Percentiles rank a stretch among this genome's conserved stretches.
phyloP scores from a whole-genome alignment of 2,888 invertebrate genomes.

The Smittia aterrima region DNA sequence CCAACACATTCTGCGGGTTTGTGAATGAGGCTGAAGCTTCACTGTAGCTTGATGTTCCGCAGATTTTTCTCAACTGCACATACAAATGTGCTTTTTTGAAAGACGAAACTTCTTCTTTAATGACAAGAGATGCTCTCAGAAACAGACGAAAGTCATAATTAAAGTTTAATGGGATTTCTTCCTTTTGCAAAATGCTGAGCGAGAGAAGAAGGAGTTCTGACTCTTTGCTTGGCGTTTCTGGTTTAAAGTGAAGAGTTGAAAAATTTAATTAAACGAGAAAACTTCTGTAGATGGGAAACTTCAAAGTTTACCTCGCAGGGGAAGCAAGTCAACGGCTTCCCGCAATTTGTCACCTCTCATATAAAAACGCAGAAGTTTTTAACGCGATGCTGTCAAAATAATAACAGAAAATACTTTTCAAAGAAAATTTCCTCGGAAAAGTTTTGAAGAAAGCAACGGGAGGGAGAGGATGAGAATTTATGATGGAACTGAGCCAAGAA shows the following conservation, averaged over 20 bases:
- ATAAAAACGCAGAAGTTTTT: constrained; percentile 18
- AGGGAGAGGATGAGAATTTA: constrained; percentile 1
- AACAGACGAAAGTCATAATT: constrained; percentile 20
- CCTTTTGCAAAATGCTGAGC: neutral
- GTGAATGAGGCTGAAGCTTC: constrained; percentile 6
- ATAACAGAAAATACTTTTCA: constrained; percentile 30
- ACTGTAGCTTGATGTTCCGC: neutral
- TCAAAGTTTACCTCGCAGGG: neutral
- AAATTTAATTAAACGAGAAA: neutral
- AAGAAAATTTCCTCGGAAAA: too few species aligned
- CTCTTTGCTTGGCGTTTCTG: neutral
- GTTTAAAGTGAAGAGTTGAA: neutral
- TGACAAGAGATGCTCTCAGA: neutral
- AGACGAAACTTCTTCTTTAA: neutral
- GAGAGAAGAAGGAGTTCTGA: neutral
- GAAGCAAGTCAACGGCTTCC: neutral
- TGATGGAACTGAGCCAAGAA: neutral
- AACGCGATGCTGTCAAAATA: constrained; percentile 33
- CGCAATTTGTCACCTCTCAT: constrained; percentile 39
- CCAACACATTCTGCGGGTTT: constrained; percentile 34
- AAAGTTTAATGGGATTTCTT: constrained; percentile 10
- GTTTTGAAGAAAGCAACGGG: neutral
- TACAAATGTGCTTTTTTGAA: neutral
- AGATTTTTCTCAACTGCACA: neutral
- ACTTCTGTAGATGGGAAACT: constrained; percentile 1